Base-by-base conservation (phyloP, 2,113 vertebrate genomes). In the Chelonoidis abingdonii region DNA sequence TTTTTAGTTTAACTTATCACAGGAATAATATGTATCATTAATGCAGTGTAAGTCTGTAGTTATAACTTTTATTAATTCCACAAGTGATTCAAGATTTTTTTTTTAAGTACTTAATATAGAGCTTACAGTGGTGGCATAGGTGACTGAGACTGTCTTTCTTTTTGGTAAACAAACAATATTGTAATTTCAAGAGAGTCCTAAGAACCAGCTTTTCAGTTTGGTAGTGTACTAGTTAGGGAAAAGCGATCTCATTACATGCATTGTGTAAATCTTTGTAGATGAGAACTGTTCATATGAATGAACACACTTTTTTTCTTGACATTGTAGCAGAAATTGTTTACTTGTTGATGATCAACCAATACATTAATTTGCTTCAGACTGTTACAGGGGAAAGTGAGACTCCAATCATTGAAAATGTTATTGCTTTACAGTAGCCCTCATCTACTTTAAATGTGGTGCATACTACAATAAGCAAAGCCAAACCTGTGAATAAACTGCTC, bases 401-500 rank as follows among this genome's bases (percentile, higher is more conserved):
- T 98, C 97, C 93, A 94, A 95, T 98, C 97, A 97, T 95, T 97
- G 97, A 97, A 91, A 97, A 98, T 97, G 97, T 98, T 96, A 98
- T 94, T 98, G 93, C 97, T 95, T 95, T 98, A 97, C 96, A 97
- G 93, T 98, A 98, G 96, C 94, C 97, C 97, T 98, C 97, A 98
- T 98, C 95, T 96, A 97, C 97, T 98, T 97, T 96, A 95, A 98
- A 98, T 97, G 93, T 98, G 98, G 98, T 99, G 98, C 98, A 98
- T 98, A 98, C 98, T 98, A 97, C 95, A 98, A 97, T 97, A 96
- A 98, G 97, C 96, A 98, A 97, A 98, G 97, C 90, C 98, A 98
- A 98, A 98, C 97, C 97, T 97, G 93, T 97, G 94, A 99, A 99
- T 99, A 99, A 99, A 98, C 69, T 97, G 93, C 97, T 98, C 96